Conservation (phyloP, 2,113 vertebrate genomes). For the Empidonax traillii region DNA sequence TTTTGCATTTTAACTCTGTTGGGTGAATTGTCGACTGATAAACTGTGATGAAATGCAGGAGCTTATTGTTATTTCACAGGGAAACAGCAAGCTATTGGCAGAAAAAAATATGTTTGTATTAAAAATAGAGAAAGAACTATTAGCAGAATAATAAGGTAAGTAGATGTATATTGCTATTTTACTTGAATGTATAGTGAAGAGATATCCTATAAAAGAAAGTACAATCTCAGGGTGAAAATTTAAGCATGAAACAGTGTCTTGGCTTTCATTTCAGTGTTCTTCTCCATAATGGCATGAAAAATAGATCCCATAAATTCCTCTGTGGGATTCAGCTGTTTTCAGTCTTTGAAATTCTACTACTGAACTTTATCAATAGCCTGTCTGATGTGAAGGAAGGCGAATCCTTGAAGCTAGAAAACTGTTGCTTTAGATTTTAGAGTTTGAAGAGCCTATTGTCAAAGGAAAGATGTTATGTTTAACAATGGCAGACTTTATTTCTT, state of each 20-base stretch:
- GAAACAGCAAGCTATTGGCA: not conserved
- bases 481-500: not conserved
- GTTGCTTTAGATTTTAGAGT: conserved; percentile 51
- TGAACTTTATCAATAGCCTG: conserved; percentile 60
- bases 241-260: conserved; percentile 49
- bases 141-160: conserved; percentile 3
- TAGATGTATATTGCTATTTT: not conserved
- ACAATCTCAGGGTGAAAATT: conserved; percentile 49
- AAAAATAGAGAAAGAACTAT: conserved; percentile 53
- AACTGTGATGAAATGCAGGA: not conserved
- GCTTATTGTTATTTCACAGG: not conserved
- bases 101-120: not conserved
- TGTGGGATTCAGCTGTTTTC: conserved; percentile 31
- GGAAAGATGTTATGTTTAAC: not conserved
- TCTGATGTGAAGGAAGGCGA: conserved; percentile 55
- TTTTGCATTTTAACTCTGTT: not conserved
- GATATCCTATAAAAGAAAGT: conserved; percentile 36
- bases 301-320: conserved; percentile 40
- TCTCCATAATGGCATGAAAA: conserved; percentile 46
- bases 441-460: not conserved
- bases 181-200: conserved; percentile 42
- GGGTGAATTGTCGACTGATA: not conserved
- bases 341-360: conserved; percentile 64
- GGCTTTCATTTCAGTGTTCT: not conserved
- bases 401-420: conserved; percentile 58